phyloP scores from a whole-genome alignment of 2,113 vertebrate species.

The Tachysurus fulvidraco region DNA sequence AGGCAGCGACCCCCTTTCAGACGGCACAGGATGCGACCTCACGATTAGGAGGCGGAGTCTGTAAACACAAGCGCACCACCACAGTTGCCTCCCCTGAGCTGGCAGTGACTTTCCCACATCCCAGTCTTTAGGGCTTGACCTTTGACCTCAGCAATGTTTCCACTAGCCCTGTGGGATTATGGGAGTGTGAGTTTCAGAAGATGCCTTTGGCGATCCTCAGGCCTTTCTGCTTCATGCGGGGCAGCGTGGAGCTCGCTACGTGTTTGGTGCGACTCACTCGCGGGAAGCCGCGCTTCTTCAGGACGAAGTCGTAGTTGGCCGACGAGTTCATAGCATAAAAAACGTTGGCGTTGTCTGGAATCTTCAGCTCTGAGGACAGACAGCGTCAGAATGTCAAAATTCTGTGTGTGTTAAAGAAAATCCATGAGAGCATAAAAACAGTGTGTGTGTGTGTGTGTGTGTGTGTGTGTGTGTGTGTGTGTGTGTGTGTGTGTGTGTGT shows the following conservation, averaged over 20 bases:
- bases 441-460: neutral
- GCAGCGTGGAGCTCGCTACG: conserved; percentile 92
- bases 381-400: neutral
- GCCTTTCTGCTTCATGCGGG: conserved; percentile 96
- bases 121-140: conserved; percentile 21
- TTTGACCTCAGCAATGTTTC: neutral
- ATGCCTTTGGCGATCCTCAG: conserved; percentile 97
- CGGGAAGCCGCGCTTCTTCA: conserved; percentile 85
- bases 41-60: conserved; percentile 10
- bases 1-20: neutral
- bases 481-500: neutral
- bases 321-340: conserved; percentile 99
- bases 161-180: neutral
- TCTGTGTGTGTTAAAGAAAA: neutral
- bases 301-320: conserved; percentile 96
- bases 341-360: conserved; percentile 95
- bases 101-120: conserved; percentile 17
- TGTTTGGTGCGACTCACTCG: conserved; percentile 84
- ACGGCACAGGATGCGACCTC: conserved; percentile 28
- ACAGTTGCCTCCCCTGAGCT: conserved; percentile 5
- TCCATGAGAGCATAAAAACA: neutral
- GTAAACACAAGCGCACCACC: conserved; percentile 38
- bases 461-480: neutral
- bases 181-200: conserved; percentile 76
- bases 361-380: conserved; percentile 82